Conservation (phyloP, 1,140 invertebrate genomes). For the Pseudomyrmex pallidus region DNA sequence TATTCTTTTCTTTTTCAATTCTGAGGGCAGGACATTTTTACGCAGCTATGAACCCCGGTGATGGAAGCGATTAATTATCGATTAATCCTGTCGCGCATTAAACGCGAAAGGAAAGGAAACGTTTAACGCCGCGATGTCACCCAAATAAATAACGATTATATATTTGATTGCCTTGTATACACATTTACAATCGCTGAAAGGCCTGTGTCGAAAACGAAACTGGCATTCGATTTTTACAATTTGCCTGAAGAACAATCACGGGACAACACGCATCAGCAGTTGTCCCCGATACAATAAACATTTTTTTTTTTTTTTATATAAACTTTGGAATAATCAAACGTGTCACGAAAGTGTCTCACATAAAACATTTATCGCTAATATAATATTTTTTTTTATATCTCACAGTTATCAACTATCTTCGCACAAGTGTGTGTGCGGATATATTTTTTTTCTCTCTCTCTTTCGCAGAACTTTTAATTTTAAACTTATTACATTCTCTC, state of each 20-base stretch:
- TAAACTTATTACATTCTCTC: conserved; percentile 25
- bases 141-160: conserved; percentile 62
- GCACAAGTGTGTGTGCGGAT: conserved; percentile 7
- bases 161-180: conserved; percentile 71
- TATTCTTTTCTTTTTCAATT: conserved; percentile 19
- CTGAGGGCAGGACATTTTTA: conserved; percentile 46
- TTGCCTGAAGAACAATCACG: neutral
- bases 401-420: conserved; percentile 4
- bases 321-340: conserved; percentile 25
- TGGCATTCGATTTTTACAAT: neutral
- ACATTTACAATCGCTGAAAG: conserved; percentile 66
- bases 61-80: conserved; percentile 20
- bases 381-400: neutral
- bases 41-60: conserved; percentile 43
- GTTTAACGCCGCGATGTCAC: conserved; percentile 10
- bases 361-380: conserved; percentile 13
- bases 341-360: neutral
- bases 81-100: conserved; percentile 17
- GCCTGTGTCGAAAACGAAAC: conserved; percentile 17
- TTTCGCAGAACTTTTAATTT: neutral
- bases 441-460: conserved; percentile 11
- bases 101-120: conserved; percentile 53
- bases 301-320: conserved; percentile 10
- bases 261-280: neutral
- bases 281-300: conserved; percentile 6